Base-by-base conservation (phyloP, 2,797 vertebrate genomes). In the Melopsittacus undulatus region DNA sequence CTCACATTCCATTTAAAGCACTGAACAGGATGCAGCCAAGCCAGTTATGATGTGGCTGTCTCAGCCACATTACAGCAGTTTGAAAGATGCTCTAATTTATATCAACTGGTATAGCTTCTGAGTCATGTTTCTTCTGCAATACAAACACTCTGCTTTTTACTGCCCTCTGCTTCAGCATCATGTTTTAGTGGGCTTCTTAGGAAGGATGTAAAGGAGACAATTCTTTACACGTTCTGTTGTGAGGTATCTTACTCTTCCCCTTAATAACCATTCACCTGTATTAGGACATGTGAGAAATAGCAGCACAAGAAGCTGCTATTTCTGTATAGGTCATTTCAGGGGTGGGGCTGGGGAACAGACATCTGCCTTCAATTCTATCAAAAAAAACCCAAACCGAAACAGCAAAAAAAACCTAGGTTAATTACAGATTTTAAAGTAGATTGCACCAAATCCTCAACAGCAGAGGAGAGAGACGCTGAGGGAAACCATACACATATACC, bases 281-380 rank as follows among this genome's bases (percentile, higher is more conserved):
- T 27, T 11, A 74, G 66, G 42, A 70, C 8, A 63, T 13, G 11
- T 83, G 26, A 85, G 62, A 76, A 77, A 54, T 8, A 13, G 46
- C 2, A 46, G 9, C 16, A n/a, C 49, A 29, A 76, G 59, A 61
- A 16, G 26, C 24, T 40, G 20, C 24, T 88, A 56, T 85, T 80
- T 74, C 2, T 51, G 5, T 51, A 26, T 7, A 63, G 38, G n/a
- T 63, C 30, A 30, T 30, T 88, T n/a, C 56, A 83, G 29, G 10
- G 5, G 13, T 2, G 8, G n/a, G 24, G 16, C 11, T 57, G 4
- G 4, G 18, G 10, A 89, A 7, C 3, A 11, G 0, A 61, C 7
- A 74, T 36, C 45, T 83, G 45, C 19, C 15, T 85, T 79, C 36
- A 34, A 56, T 57, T 70, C 26, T 68, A 36, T 22, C 1, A 87